A percentile compares a stretch with the other conserved stretches of the same genome.
phyloP scores from a whole-genome alignment of 2,888 invertebrate genomes.

The Himalopsyche anomala region DNA sequence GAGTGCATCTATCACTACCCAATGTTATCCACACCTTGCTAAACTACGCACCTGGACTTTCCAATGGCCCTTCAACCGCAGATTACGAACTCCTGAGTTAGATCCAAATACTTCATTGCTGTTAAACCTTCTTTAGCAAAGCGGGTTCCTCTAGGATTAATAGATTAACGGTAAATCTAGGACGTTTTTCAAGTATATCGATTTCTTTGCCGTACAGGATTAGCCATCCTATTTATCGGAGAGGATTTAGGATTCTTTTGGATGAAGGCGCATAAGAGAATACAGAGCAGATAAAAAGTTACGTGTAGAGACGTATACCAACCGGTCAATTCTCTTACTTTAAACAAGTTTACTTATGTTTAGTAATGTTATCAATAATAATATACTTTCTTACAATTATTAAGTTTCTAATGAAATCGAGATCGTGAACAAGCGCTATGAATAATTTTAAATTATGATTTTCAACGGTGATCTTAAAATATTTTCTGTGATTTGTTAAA shows the following conservation, averaged over 20 bases:
- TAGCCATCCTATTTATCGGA: constrained; percentile 25
- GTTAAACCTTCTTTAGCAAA: constrained; percentile 27
- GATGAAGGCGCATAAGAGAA: constrained; percentile 15
- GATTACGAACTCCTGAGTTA: constrained; percentile 18
- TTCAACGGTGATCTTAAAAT: too few species aligned
- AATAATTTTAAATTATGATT: too few species aligned
- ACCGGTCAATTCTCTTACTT: neutral
- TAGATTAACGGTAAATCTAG: constrained; percentile 30
- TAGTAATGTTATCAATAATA: too few species aligned
- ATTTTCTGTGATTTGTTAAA: too few species aligned
- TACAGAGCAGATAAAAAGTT: constrained; percentile 10
- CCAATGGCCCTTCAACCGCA: constrained; percentile 9
- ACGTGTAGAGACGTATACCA: neutral
- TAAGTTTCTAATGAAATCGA: too few species aligned
- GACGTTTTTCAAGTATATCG: constrained; percentile 34
- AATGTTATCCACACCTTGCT: too few species aligned
- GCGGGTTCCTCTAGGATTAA: constrained; percentile 12
- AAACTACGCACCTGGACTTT: neutral
- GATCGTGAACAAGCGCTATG: too few species aligned
- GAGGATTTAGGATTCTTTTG: constrained; percentile 13
- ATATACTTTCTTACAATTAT: too few species aligned
- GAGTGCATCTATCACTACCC: too few species aligned
- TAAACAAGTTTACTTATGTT: neutral
- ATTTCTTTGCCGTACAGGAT: constrained; percentile 26
- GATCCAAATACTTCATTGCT: constrained; percentile 16